Evolutionary conservation across 2,888 invertebrate genomes (phyloP).

Genomic region (Euzophera pinguis): DNA sequence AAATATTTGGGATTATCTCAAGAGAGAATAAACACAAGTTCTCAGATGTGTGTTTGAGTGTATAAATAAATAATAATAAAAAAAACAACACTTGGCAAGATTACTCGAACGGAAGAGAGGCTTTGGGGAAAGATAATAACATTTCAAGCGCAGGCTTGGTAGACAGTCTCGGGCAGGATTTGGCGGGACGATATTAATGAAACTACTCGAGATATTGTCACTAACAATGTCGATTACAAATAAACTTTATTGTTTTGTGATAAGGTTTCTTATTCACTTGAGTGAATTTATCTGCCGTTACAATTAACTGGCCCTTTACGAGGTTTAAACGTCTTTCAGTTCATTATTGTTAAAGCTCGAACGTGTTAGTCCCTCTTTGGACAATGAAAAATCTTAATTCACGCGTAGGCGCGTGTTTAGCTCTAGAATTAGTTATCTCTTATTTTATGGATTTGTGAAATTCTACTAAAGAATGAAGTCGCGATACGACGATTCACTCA

Average conservation of each 20-base stretch:
- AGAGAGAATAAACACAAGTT: constrained; percentile 17
- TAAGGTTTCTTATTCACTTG: neutral
- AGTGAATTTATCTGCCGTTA: neutral
- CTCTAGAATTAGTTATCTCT: too few relatives aligned
- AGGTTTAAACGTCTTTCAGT: neutral
- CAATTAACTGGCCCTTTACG: neutral
- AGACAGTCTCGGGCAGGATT: constrained; percentile 39
- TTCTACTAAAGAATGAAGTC: too few relatives aligned
- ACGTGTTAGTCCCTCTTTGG: too few relatives aligned
- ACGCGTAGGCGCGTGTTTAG: too few relatives aligned
- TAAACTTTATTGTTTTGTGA: constrained; percentile 6
- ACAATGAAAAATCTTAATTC: too few relatives aligned
- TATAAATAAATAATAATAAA: constrained; percentile 32
- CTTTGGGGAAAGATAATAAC: constrained; percentile 72
- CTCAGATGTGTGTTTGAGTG: constrained; percentile 27
- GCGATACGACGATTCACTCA: too few relatives aligned
- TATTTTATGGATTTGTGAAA: too few relatives aligned
- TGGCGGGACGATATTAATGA: constrained; percentile 35
- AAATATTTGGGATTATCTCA: constrained; percentile 14
- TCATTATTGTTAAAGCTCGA: too few relatives aligned
- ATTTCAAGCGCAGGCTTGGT: constrained; percentile 60
- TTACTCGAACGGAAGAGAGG: constrained; percentile 60
- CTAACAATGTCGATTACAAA: constrained; percentile 11
- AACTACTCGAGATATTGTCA: constrained; percentile 19
- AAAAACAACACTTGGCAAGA: constrained; percentile 57